Evolutionary conservation across 2,113 vertebrate genomes (phyloP).

Genomic region (Oxyura jamaicensis): DNA sequence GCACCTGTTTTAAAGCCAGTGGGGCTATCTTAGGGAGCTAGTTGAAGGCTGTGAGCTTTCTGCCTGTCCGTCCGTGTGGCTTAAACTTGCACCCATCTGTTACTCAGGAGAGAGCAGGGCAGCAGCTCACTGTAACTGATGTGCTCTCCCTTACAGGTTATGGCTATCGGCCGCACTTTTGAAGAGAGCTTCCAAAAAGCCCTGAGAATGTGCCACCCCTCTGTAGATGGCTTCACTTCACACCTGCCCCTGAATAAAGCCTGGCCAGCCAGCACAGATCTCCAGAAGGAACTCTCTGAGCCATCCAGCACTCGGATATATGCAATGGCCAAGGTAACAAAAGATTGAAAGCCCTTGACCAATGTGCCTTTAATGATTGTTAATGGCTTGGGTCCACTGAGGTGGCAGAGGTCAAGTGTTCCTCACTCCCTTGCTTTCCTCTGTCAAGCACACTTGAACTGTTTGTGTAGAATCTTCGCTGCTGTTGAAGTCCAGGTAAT

Average conservation of each 20-base stretch:
- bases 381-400: neutral
- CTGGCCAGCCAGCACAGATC: conserved; percentile 81
- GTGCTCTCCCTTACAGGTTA: conserved; percentile 79
- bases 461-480: neutral
- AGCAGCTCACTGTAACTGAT: neutral
- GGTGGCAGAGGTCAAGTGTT: neutral
- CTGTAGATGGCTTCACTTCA: conserved; percentile 88
- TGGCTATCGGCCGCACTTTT: conserved; percentile 94
- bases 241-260: conserved; percentile 88
- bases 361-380: neutral
- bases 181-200: conserved; percentile 97
- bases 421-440: neutral
- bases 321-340: conserved; percentile 90
- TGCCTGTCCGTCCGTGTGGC: accelerated
- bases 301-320: conserved; percentile 90
- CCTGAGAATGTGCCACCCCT: conserved; percentile 94
- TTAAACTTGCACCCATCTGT: neutral
- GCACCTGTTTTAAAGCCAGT: neutral
- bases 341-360: neutral
- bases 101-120: neutral
- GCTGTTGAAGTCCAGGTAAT: neutral
- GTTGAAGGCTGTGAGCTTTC: neutral
- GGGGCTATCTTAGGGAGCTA: neutral
- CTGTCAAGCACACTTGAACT: neutral
- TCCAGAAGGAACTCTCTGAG: conserved; percentile 86